phyloP scores from a whole-genome alignment of 92 coral and sea anemone genomes.

The Galaxea fascicularis region DNA sequence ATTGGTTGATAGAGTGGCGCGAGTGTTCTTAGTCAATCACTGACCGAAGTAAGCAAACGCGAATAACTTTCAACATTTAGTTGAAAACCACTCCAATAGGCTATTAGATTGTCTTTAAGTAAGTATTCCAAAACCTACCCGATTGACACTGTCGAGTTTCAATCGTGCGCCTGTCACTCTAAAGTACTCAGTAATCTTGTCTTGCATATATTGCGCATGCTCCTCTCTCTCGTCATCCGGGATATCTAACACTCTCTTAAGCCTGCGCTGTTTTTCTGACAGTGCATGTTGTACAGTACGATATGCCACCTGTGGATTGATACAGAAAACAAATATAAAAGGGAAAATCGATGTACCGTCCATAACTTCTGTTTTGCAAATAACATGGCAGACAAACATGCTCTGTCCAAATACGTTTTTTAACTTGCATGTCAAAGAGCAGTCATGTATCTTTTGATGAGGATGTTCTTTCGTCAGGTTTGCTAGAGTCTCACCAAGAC shows the following conservation, averaged over 20 bases:
- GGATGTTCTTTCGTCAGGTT: too few species aligned
- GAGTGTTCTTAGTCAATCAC: too few species aligned
- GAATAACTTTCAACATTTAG: too few species aligned
- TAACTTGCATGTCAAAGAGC: too few species aligned
- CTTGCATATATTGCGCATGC: conserved; percentile 68
- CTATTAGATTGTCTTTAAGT: too few species aligned
- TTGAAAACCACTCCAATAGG: too few species aligned
- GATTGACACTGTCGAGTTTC: conserved; percentile 69
- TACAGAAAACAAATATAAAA: not conserved
- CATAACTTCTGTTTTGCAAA: not conserved
- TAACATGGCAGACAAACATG: too few species aligned
- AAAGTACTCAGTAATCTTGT: conserved; percentile 68
- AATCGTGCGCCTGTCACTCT: conserved; percentile 74
- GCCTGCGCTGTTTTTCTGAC: conserved; percentile 69
- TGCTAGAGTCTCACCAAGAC: too few species aligned
- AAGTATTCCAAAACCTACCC: conserved; percentile 41
- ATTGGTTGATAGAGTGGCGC: too few species aligned
- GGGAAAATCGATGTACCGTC: not conserved
- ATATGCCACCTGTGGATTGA: conserved; percentile 73
- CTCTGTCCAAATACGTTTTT: too few species aligned
- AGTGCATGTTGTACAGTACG: conserved; percentile 85
- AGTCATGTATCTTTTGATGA: too few species aligned
- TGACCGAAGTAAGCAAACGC: too few species aligned
- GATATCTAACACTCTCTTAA: conserved; percentile 73
- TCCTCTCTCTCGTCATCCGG: conserved; percentile 56